Evolutionary conservation across 2,113 vertebrate genomes (phyloP), one percentile per base, ranked within the genome.

Genomic region (Patagioenas fasciata): DNA sequence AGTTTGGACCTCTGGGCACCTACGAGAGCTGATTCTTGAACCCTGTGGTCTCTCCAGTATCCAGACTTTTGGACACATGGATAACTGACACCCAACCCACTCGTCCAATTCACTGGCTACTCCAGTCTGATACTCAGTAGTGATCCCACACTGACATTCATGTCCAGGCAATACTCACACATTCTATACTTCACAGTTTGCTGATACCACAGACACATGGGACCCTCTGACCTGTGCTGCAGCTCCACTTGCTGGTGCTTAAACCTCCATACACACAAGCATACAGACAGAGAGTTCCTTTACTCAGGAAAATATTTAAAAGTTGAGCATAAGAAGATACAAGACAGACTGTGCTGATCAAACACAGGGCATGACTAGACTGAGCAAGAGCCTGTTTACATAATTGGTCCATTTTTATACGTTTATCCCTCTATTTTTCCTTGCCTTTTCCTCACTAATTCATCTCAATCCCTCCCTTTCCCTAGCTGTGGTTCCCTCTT

Each of bases 161-260:
- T 13, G 51, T 8, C 9, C 1, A 0, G 23, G 25, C 21, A 64
- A n/a, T 31, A 34, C 0, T 4, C 16, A 25, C 23, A 40, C 4
- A 36, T 13, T 31, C 50, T 54, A 13, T 31, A 51, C 29, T 80
- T 62, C 25, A 32, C 16, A 13, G 25, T 84, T 80, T 70, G 9
- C 23, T 84, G 56, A 6, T 69, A 66, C 13, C n/a, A 38, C 24
- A 34, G 24, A 70, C 26, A 10, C 19, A 40, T 0, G 4, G 10
- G 44, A 6, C 8, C 9, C 15, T 36, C 15, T 32, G 29, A 71
- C 3, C 20, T 9, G 5, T 24, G 36, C 21, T 51, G 5, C 38
- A 25, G 6, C 19, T 60, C 20, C 61, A 85, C 17, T 8, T 58
- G 15, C 40, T 56, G 31, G 23, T 44, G 61, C 6, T 58, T 51